phyloP scores from a whole-genome alignment of 2,113 vertebrate species.

The Atlantisia rogersi region DNA sequence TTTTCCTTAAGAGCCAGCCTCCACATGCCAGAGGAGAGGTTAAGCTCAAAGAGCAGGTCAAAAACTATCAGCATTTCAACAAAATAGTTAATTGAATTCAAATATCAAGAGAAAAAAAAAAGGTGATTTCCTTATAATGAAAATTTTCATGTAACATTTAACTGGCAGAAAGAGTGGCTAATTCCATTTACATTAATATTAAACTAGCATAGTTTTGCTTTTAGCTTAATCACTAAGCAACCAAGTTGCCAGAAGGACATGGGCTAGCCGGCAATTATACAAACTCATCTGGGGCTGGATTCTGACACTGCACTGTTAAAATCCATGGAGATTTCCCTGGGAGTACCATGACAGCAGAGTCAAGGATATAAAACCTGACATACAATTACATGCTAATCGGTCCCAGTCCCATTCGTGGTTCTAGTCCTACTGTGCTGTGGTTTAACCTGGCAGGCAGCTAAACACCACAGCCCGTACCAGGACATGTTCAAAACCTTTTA shows the following conservation, averaged over 20 bases:
- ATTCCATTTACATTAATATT: slow-evolving; percentile 24
- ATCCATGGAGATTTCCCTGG: slow-evolving; percentile 14
- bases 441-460: too few relatives aligned
- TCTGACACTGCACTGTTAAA: background rate
- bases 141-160: background rate
- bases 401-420: slow-evolving; percentile 12
- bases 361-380: slow-evolving; percentile 32
- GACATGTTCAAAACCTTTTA: slow-evolving; percentile 43
- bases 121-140: background rate
- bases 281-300: background rate
- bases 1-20: background rate
- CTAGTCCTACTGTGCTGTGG: background rate
- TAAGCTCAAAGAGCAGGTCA: background rate
- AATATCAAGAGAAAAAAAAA: background rate
- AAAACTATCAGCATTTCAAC: background rate
- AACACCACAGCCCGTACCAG: too few relatives aligned
- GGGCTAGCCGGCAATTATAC: background rate
- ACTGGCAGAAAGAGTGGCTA: background rate
- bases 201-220: slow-evolving; percentile 18
- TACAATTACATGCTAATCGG: slow-evolving; percentile 24
- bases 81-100: slow-evolving; percentile 11
- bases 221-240: slow-evolving; percentile 45
- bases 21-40: background rate
- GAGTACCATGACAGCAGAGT: slow-evolving; percentile 12
- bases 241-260: slow-evolving; percentile 29